phyloP scores from a whole-genome alignment of 2,797 vertebrate genomes.

The Chelidonichthys spinosus region DNA sequence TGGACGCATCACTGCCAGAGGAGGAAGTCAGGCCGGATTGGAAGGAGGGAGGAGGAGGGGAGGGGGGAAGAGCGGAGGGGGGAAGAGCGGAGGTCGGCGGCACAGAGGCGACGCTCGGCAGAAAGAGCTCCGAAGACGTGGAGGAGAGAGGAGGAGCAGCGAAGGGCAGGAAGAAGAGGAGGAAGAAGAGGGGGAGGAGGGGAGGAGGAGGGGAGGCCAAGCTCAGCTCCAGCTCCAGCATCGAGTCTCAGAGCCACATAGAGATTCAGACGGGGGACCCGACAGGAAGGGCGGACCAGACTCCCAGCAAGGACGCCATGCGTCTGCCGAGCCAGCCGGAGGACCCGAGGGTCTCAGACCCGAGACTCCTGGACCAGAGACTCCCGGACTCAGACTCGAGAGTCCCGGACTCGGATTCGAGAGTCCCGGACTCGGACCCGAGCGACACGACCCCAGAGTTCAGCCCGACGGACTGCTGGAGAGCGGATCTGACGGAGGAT shows the following conservation, averaged over 20 bases:
- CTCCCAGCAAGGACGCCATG: constrained; percentile 45
- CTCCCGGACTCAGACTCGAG: too few relatives aligned
- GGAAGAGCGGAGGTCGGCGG: constrained; percentile 31
- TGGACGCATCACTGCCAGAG: constrained; percentile 49
- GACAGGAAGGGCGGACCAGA: constrained; percentile 32
- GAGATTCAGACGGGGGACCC: constrained; percentile 30
- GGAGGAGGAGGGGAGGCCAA: constrained; percentile 49
- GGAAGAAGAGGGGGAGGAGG: constrained; percentile 57
- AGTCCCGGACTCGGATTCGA: constrained; percentile 8
- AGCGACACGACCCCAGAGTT: not conserved
- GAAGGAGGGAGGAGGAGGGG: constrained; percentile 45
- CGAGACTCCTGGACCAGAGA: constrained; percentile 1
- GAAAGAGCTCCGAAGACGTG: constrained; percentile 42
- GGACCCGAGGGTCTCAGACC: not conserved
- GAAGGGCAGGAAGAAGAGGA: constrained; percentile 59
- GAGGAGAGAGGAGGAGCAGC: constrained; percentile 35
- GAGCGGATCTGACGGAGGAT: constrained; percentile 11
- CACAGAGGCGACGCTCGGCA: constrained; percentile 31
- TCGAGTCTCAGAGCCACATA: constrained; percentile 47
- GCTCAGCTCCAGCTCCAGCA: constrained; percentile 61
- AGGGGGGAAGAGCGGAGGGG: constrained; percentile 32
- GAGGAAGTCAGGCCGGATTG: constrained; percentile 59
- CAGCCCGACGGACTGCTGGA: not conserved
- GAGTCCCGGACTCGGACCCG: not conserved
- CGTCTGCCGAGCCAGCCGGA: constrained; percentile 52